phyloP scores from a whole-genome alignment of 2,888 invertebrate species.

The Drosophila yooni region DNA sequence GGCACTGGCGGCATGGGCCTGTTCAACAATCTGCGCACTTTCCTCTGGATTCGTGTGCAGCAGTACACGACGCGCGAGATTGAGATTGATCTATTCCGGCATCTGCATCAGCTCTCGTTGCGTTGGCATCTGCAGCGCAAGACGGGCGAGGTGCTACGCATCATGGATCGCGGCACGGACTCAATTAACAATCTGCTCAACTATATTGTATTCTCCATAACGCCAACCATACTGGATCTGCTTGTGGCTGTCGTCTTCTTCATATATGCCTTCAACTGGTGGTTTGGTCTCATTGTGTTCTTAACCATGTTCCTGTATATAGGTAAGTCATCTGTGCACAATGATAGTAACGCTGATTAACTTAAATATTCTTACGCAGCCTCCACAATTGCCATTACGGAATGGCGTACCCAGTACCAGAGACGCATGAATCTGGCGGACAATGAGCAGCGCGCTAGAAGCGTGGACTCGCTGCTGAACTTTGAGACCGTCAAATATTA shows the following conservation, averaged over 20 bases:
- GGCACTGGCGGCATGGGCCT: conserved; percentile 97
- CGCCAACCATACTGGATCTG: conserved; percentile 97
- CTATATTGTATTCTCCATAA: conserved; percentile 96
- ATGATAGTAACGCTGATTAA: background rate
- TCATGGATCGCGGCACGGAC: conserved; percentile 99
- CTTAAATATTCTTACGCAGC: conserved; percentile 81
- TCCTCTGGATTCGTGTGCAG: conserved; percentile 97
- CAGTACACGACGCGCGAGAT: conserved; percentile 97
- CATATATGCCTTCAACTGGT: conserved; percentile 93
- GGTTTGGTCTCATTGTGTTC: conserved; percentile 98
- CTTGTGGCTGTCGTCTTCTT: conserved; percentile 96
- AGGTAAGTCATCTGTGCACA: conserved; percentile 87
- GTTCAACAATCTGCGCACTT: conserved; percentile 95
- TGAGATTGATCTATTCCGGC: conserved; percentile 93
- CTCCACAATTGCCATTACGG: conserved; percentile 94
- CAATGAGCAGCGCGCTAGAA: conserved; percentile 95
- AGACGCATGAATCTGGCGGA: conserved; percentile 97
- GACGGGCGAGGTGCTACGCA: conserved; percentile 97
- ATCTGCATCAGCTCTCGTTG: conserved; percentile 95
- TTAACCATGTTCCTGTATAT: conserved; percentile 96
- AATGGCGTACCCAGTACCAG: conserved; percentile 98
- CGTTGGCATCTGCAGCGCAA: conserved; percentile 98
- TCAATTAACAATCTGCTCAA: conserved; percentile 97
- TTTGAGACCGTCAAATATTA: conserved; percentile 99
- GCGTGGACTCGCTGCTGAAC: conserved; percentile 98